phyloP scores from a whole-genome alignment of 2,113 vertebrate species.

The Corythornis madagascariensis region DNA sequence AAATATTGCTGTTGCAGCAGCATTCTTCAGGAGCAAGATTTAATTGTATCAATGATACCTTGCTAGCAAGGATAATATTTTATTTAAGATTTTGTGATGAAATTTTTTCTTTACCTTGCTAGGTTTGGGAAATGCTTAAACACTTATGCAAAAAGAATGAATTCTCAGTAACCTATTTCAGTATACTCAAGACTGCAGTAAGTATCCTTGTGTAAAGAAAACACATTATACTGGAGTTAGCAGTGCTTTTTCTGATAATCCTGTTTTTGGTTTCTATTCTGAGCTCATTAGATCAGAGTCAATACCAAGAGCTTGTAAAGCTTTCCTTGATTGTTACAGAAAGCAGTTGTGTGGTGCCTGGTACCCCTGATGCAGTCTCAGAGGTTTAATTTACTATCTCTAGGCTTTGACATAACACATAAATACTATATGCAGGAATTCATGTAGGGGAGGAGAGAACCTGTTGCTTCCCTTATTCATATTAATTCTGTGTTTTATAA shows the following conservation, averaged over 20 bases:
- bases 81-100: background rate
- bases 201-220: background rate
- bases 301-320: background rate
- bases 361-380: background rate
- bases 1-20: constrained; percentile 15
- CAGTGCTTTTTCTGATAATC: background rate
- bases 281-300: background rate
- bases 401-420: background rate
- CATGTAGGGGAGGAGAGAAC: background rate
- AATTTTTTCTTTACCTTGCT: background rate
- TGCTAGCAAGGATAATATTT: background rate
- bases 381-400: background rate
- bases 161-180: background rate
- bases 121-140: background rate
- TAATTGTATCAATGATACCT: background rate
- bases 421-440: background rate
- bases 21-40: background rate
- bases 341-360: background rate
- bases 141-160: background rate
- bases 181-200: background rate
- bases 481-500: background rate
- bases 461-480: background rate
- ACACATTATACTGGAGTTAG: background rate
- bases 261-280: background rate
- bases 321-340: background rate